Evolutionary conservation across 2,113 vertebrate genomes (phyloP), one percentile per base, ranked within the genome.

Genomic region (Hyaena hyaena): DNA sequence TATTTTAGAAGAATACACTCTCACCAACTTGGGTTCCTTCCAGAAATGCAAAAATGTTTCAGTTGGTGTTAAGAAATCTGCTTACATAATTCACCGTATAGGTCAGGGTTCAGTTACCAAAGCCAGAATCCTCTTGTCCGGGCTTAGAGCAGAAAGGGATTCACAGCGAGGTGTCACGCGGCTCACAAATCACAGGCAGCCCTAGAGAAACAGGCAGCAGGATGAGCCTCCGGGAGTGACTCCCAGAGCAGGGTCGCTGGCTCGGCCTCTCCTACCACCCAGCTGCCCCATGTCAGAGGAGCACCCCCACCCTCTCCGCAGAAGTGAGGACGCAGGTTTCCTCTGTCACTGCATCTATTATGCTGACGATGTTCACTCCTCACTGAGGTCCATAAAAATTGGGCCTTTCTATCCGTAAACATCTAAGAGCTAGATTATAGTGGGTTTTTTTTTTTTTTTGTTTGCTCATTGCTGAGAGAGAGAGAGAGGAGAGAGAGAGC

Each of bases 41-140:
- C 95, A 96, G 84, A 84, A 90, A 93, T 6, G 26, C 55, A 94
- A 88, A 90, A 82, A 71, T 1, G 24, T 69, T 35, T 94, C 48
- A 1, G n/a, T 84, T 48, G 0, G 43, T 58, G 53, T 97, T 86
- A 96, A 93, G 94, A 97, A 97, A 96, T 65, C 10, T 17, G 1
- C 19, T 81, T 84, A 82, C n/a, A 50, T 88, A 83, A 94, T 12
- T 26, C 65, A 24, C 12, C 50, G n/a, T 85, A 11, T 79, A 0
- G 24, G 85, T 90, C 63, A 94, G 68, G 88, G 97, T 94, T 96
- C 93, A 90, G n/a, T 82, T 68, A 65, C 73, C 86, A 86, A 93
- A 89, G 10, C 28, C 23, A 69, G 68, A 83, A 65, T 55, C 55
- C 26, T 90, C 58, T 77, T 58, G 50, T 8, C 15, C 11, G 24